Conservation (phyloP, 2,113 vertebrate genomes). For the Psammodynastes pulverulentus region DNA sequence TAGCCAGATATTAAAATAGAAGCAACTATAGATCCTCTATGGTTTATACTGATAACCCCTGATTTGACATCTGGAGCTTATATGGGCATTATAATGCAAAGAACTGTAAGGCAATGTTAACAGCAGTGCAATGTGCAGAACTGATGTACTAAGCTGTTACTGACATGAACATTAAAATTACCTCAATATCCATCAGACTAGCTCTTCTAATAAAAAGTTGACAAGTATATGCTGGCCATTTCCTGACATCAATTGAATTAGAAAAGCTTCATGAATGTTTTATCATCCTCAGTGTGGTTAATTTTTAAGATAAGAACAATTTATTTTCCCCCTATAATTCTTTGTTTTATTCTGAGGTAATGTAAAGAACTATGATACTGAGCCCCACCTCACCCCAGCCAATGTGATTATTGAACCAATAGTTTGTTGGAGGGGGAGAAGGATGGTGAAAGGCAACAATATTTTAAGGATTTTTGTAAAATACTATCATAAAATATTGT, state of each 20-base stretch:
- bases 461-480: background rate
- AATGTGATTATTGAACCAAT: background rate
- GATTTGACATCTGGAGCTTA: background rate
- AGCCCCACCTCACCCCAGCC: no score
- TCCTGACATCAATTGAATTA: background rate
- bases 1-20: background rate
- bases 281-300: background rate
- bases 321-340: background rate
- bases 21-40: background rate
- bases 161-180: background rate
- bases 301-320: background rate
- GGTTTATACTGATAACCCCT: background rate
- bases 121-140: background rate
- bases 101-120: background rate
- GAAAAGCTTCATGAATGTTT: background rate
- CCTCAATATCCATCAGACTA: background rate
- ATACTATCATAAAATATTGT: background rate
- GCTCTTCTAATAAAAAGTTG: background rate
- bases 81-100: background rate
- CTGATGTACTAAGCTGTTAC: background rate
- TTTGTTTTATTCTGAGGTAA: background rate
- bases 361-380: background rate
- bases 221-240: background rate
- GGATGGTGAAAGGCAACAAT: background rate
- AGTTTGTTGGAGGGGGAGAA: background rate